Percentiles rank a stretch among this genome's conserved stretches.
Evolutionary conservation across 2,888 invertebrate species (phyloP).

Genomic region (Epirrhoe tristata): DNA sequence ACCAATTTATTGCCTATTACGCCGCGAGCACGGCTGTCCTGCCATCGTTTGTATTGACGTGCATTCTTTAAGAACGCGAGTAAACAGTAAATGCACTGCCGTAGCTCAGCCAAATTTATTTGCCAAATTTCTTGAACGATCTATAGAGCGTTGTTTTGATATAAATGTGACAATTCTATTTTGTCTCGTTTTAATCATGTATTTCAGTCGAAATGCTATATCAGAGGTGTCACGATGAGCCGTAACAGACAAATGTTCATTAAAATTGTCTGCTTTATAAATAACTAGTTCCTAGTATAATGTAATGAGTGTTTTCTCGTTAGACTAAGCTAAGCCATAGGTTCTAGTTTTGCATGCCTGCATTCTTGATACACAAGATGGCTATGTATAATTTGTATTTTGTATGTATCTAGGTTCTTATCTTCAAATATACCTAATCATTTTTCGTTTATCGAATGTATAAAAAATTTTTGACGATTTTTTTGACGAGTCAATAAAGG

Average conservation of each 20-base stretch:
- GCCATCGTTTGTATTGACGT: slow-evolving; percentile 46
- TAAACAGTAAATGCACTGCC: slow-evolving; percentile 68
- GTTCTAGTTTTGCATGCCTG: slow-evolving; percentile 36
- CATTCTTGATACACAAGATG: slow-evolving; percentile 22
- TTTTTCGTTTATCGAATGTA: no score
- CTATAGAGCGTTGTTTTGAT: slow-evolving; percentile 50
- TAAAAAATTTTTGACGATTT: no score
- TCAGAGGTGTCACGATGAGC: slow-evolving; percentile 55
- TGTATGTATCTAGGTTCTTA: no score
- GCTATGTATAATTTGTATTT: background rate
- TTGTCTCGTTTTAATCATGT: slow-evolving; percentile 53
- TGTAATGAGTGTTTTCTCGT: slow-evolving; percentile 44
- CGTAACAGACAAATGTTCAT: slow-evolving; percentile 58
- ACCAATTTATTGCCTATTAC: slow-evolving; percentile 38
- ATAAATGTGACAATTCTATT: slow-evolving; percentile 52
- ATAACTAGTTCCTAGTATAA: slow-evolving; percentile 61
- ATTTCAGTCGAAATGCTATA: slow-evolving; percentile 54
- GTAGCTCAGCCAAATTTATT: slow-evolving; percentile 45
- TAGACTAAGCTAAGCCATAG: slow-evolving; percentile 38
- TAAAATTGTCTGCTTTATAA: slow-evolving; percentile 59
- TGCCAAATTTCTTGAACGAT: slow-evolving; percentile 32
- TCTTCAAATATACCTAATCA: no score
- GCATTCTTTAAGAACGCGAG: slow-evolving; percentile 57
- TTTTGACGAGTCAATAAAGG: no score
- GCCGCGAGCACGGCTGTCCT: slow-evolving; percentile 23